Conservation (phyloP, 2,888 invertebrate species). For the Tetramorium bicarinatum region DNA sequence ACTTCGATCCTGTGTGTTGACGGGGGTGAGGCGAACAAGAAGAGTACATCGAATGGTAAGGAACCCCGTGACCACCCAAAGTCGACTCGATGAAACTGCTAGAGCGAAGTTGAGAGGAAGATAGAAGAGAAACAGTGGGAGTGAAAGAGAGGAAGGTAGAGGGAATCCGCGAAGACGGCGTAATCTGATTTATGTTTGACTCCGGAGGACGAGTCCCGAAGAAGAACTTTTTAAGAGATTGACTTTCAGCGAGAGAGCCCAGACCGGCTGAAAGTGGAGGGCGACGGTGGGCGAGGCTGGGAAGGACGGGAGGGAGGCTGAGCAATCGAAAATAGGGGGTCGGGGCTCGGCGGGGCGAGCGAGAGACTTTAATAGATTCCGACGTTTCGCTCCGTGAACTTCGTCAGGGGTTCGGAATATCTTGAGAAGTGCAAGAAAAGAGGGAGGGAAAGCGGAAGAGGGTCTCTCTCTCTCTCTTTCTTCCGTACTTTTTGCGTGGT, state of each 20-base stretch:
- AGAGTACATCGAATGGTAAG: constrained; percentile 15
- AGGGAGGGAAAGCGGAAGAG: neutral
- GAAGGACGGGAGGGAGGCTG: constrained; percentile 43
- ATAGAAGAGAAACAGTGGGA: neutral
- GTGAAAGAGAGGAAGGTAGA: neutral
- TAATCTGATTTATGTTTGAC: constrained; percentile 85
- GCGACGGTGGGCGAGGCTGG: neutral
- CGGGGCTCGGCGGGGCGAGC: constrained; percentile 57
- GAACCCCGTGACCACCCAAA: constrained; percentile 21
- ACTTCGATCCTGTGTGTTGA: constrained; percentile 34
- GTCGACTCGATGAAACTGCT: constrained; percentile 33
- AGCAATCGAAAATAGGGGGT: constrained; percentile 78
- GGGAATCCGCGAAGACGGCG: constrained; percentile 64
- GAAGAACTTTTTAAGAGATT: constrained; percentile 84
- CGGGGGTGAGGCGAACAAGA: neutral
- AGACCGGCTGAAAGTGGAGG: constrained; percentile 41
- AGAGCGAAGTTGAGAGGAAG: neutral
- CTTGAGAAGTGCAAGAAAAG: constrained; percentile 30
- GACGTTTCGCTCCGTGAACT: constrained; percentile 71
- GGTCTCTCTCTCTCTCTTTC: constrained; percentile 28
- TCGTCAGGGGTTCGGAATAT: constrained; percentile 63
- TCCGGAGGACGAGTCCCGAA: constrained; percentile 69
- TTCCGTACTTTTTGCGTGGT: constrained; percentile 35
- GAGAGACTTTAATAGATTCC: constrained; percentile 81
- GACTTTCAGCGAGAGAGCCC: constrained; percentile 74